phyloP scores from a whole-genome alignment of 2,888 invertebrate species.

The Nymphalis urticae region DNA sequence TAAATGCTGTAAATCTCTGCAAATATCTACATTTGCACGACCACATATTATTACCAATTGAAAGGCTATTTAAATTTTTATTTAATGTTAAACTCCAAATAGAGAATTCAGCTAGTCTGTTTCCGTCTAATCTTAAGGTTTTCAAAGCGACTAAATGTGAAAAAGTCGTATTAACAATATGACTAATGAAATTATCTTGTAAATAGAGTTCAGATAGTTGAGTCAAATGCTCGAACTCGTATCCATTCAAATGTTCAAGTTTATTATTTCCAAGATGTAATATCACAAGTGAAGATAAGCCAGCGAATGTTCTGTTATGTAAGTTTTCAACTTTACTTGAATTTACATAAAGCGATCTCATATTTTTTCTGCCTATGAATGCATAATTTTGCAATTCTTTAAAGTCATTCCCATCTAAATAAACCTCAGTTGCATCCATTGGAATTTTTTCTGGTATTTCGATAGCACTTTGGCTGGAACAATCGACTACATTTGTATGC shows the following conservation, averaged over 20 bases:
- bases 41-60: constrained; percentile 93
- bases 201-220: constrained; percentile 91
- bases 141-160: constrained; percentile 87
- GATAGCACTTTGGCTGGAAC: constrained; percentile 88
- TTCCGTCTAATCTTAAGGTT: constrained; percentile 90
- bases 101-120: constrained; percentile 88
- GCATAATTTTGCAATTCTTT: constrained; percentile 92
- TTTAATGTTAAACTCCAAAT: constrained; percentile 87
- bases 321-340: constrained; percentile 91
- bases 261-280: constrained; percentile 94
- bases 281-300: constrained; percentile 88
- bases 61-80: constrained; percentile 85
- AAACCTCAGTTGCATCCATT: constrained; percentile 96
- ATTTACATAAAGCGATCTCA: constrained; percentile 93
- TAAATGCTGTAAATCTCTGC: constrained; percentile 89
- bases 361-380: constrained; percentile 94
- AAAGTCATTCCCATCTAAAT: constrained; percentile 94
- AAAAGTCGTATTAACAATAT: constrained; percentile 90
- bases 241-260: constrained; percentile 88
- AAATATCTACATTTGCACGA: constrained; percentile 94
- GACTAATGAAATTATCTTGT: constrained; percentile 90
- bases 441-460: constrained; percentile 93
- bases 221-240: constrained; percentile 91
- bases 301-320: constrained; percentile 94
- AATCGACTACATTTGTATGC: constrained; percentile 95